Evolutionary conservation across 2,797 vertebrate species (phyloP).

Genomic region (Eospalax fontanierii): DNA sequence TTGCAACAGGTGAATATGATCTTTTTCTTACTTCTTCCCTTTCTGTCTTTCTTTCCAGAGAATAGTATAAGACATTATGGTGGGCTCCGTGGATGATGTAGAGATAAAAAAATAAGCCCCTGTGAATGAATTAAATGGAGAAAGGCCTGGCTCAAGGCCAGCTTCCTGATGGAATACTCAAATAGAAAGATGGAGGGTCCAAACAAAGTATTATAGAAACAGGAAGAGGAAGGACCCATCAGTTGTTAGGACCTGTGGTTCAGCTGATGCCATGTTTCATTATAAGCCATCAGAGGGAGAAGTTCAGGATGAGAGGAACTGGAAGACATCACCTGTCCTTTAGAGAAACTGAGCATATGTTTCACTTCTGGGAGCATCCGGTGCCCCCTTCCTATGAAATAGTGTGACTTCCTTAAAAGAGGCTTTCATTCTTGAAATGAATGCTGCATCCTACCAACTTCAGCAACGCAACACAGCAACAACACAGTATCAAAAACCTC

Average conservation of each 20-base stretch:
- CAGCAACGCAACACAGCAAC: no score
- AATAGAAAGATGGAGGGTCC: not conserved
- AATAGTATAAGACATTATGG: not conserved
- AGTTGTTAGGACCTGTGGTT: not conserved
- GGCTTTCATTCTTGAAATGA: not conserved
- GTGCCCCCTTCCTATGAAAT: not conserved
- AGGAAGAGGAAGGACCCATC: not conserved
- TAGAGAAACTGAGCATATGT: not conserved
- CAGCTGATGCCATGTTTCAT: not conserved
- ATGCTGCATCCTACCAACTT: not conserved
- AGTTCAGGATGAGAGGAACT: not conserved
- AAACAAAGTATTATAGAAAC: conserved; percentile 24
- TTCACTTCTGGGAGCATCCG: not conserved
- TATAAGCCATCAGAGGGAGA: not conserved
- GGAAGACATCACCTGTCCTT: not conserved
- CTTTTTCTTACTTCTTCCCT: not conserved
- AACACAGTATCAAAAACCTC: no score
- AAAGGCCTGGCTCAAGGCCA: not conserved
- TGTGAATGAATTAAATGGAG: not conserved
- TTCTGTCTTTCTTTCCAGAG: not conserved
- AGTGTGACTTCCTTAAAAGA: conserved; percentile 47
- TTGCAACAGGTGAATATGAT: no score
- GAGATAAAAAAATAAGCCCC: not conserved
- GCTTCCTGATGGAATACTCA: conserved; percentile 17
- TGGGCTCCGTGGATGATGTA: not conserved